Base-by-base conservation (phyloP, 2,797 vertebrate species). In the Sarcoramphus papa region DNA sequence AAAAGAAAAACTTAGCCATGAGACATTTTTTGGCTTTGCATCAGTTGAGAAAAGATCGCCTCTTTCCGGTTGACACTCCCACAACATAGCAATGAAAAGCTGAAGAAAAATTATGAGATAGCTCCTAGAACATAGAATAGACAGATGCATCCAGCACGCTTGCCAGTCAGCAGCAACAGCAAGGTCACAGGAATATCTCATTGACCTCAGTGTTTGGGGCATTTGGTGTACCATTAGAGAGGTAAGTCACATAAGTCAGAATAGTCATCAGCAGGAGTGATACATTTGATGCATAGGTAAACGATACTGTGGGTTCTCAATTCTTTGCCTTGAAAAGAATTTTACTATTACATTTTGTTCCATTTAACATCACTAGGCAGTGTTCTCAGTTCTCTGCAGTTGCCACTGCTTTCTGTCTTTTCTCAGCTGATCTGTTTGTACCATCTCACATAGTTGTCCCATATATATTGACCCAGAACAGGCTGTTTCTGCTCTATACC, bases 121-220 rank as follows among this genome's bases (percentile, higher is more conserved):
- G 17, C 51, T 87, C 57, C 74, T 76, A 81, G 48, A 85, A 77
- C 40, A 23, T 7, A 37, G 47, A 65, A 16, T 15, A 68, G 41
- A 48, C 24, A 50, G 41, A 41, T 33, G 14, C 35, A 59, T 23
- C 30, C 10, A 20, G n/a, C 68, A 53, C 0, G 0, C 43, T 65
- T 79, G 45, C 43, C 50, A 67, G 15, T 40, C 31, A 81, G 41
- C 63, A 82, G 59, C 64, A 82, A 24, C 31, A 77, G 35, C 27
- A 35, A 2, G 25, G 40, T 48, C 85, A 40, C 19, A 43, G 60
- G 33, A 74, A 19, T 62, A 76, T 28, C n/a, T 56, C 20, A 10
- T 6, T 22, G 37, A 45, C 25, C 25, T 86, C 48, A 2, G 48
- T 30, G 24, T 53, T 72, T 1, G 2, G 14, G 30, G 28, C 24